Conservation (phyloP, 2,888 invertebrate species). For the Lepetodrilus schrolli region DNA sequence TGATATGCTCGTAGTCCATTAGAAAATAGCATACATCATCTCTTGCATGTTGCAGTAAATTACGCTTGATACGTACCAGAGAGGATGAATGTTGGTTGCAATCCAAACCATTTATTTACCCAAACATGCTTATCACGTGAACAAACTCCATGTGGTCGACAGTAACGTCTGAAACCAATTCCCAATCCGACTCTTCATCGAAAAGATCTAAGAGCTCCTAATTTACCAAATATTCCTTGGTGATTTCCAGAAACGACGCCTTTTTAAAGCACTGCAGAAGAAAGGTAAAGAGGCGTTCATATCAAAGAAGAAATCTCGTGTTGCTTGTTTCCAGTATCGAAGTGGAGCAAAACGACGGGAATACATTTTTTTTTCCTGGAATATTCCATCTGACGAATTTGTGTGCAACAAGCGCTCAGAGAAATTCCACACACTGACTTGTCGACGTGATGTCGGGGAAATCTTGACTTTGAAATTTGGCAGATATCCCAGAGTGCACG, state of each 20-base stretch:
- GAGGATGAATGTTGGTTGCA: too few species aligned
- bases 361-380: neutral
- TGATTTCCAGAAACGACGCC: neutral
- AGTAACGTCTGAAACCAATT: neutral
- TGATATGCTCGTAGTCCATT: too few species aligned
- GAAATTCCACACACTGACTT: neutral
- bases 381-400: neutral
- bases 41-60: too few species aligned
- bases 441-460: constrained; percentile 17
- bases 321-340: neutral
- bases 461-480: constrained; percentile 26
- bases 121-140: constrained; percentile 13
- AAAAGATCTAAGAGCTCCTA: neutral
- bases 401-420: neutral
- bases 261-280: neutral
- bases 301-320: neutral
- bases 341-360: neutral
- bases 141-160: neutral
- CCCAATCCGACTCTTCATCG: neutral
- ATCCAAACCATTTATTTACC: neutral
- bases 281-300: neutral
- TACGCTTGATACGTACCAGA: too few species aligned
- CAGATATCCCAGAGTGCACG: neutral
- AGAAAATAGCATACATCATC: too few species aligned
- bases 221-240: constrained; percentile 6